These are phyloP conservation scores for Myotis pilosus DNA, from an alignment of 2,797 vertebrate genomes.

Conservation along the genomic window DNA sequence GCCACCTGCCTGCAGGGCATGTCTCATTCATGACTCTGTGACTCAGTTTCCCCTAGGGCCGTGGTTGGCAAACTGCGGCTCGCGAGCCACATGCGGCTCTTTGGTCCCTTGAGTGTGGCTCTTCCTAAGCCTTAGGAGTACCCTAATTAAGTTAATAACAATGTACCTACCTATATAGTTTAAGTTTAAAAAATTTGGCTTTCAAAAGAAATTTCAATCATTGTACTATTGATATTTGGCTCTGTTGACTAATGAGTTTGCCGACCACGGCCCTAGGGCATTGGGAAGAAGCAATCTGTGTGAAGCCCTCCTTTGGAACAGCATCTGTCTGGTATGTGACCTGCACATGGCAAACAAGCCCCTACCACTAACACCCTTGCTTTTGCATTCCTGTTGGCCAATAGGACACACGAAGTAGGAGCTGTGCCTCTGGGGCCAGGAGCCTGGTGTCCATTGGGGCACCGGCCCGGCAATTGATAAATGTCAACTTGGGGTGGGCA, in stretches of 20 bases:
- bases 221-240: too few species aligned
- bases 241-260: too few species aligned
- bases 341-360: neutral
- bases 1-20: neutral
- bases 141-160: too few species aligned
- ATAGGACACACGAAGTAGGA: neutral
- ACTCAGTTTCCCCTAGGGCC: neutral
- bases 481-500: neutral
- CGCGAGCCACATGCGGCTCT: too few species aligned
- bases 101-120: too few species aligned
- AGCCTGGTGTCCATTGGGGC: neutral
- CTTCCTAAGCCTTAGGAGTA: too few species aligned
- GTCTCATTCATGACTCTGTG: neutral
- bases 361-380: accelerated
- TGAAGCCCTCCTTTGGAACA: neutral
- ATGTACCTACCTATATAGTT: too few species aligned
- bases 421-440: neutral
- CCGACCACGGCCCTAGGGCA: neutral
- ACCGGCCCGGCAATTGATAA: neutral
- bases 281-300: accelerated
- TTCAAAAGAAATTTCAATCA: too few species aligned
- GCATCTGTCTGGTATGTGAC: accelerated
- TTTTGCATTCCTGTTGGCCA: neutral
- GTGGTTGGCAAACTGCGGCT: too few species aligned
- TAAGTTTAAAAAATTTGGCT: too few species aligned